Percentiles rank a stretch among this genome's conserved stretches.
phyloP scores from a whole-genome alignment of 1,140 invertebrate species.

The Drosophila grimshawi region DNA sequence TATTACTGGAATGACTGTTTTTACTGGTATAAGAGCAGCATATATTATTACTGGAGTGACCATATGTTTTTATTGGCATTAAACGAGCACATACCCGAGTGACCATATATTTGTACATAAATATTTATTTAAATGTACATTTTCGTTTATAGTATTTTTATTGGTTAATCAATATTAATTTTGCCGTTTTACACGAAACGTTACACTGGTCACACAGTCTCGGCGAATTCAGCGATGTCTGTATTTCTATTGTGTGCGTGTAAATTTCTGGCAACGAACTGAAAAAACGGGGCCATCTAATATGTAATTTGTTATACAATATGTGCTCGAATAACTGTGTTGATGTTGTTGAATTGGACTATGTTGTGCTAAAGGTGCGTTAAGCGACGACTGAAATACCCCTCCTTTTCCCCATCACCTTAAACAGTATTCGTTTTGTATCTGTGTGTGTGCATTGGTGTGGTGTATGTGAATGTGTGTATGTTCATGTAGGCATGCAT shows the following conservation, averaged over 20 bases:
- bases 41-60: too few relatives aligned
- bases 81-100: too few relatives aligned
- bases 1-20: too few relatives aligned
- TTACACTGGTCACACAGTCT: conserved; percentile 22
- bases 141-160: too few relatives aligned
- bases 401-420: too few relatives aligned
- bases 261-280: conserved; percentile 17
- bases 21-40: too few relatives aligned
- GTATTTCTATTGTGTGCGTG: conserved; percentile 44
- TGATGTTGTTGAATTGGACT: conserved; percentile 59
- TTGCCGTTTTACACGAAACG: neutral
- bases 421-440: neutral
- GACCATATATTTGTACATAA: too few relatives aligned
- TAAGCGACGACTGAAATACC: neutral
- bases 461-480: neutral
- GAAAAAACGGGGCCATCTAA: conserved; percentile 35
- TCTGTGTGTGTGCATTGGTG: neutral
- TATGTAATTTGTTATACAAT: conserved; percentile 48
- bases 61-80: too few relatives aligned
- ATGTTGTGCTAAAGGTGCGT: conserved; percentile 73
- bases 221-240: conserved; percentile 28
- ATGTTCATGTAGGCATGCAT: neutral
- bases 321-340: conserved; percentile 54
- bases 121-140: too few relatives aligned
- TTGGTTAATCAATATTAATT: neutral